Evolutionary conservation across 1,140 invertebrate species (phyloP), one percentile per base, ranked within the genome.

Genomic region (Temnothorax nylanderi): DNA sequence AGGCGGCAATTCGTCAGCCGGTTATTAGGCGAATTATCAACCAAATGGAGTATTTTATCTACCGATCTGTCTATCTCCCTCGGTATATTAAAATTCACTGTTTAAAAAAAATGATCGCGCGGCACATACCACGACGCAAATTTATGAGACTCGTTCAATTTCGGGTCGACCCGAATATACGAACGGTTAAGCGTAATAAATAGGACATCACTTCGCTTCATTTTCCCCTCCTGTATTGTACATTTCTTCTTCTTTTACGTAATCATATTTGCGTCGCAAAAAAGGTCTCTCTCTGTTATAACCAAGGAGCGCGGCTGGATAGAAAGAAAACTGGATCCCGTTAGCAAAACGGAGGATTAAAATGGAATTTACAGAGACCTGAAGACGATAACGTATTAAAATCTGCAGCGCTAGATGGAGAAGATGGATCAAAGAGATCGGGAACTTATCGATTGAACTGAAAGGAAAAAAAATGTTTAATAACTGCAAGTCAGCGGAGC

Each of bases 371-470:
- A 89, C 56, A 81, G 54, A 62, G 47, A 41, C 47, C 56, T 44
- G 41, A 75, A 18, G 49, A 87, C 49, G 71, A 69, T 54, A 64
- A 74, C 56, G 37, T 58, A 80, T 65, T 80, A 71, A 89, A 90
- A 89, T 85, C 13, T 32, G 54, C 54, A 51, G 51, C 44, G 54
- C 37, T 75, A 69, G 62, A 58, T 21, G 51, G 8, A 26, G 18
- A 81, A 84, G 69, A 75, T 49, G 44, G 69, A 74, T 84, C 69
- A 84, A 84, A 84, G 80, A 84, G 44, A 84, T 75, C 54, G 80
- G 54, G 80, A 21, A 41, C 67, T 82, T 60, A 75, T 84, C 69
- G 80, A 84, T 75, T 84, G 80, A 75, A 84, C 51, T 54, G 80
- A 58, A 74, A 60, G 32, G 67, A 74, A 62, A n/a, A 69, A 65